Conservation (phyloP, 1,140 invertebrate genomes). For the Pseudomyrmex flavicornis region DNA sequence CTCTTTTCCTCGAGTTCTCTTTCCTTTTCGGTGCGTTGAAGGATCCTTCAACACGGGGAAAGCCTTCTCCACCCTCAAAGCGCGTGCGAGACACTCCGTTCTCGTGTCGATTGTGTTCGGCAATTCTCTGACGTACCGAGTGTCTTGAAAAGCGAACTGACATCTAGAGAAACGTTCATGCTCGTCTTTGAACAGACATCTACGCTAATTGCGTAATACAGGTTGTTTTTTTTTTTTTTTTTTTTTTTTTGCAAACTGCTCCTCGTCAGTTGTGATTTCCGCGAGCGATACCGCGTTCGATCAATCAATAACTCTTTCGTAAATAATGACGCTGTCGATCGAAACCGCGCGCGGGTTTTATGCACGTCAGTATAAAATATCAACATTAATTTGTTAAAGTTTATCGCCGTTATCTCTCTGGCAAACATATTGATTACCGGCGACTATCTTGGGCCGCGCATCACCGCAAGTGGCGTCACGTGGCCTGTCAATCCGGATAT, state of each 20-base stretch:
- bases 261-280: conserved; percentile 38
- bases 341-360: conserved; percentile 28
- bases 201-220: background rate
- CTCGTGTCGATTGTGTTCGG: conserved; percentile 32
- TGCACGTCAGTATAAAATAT: conserved; percentile 45
- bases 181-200: background rate
- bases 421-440: conserved; percentile 21
- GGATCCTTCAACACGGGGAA: conserved; percentile 46
- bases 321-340: conserved; percentile 66
- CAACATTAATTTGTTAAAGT: conserved; percentile 49
- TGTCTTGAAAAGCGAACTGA: conserved; percentile 28
- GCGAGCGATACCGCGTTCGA: conserved; percentile 47
- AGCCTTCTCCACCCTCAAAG: conserved; percentile 60
- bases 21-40: conserved; percentile 68
- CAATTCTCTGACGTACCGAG: conserved; percentile 19
- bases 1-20: conserved; percentile 73
- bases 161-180: background rate
- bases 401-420: conserved; percentile 36
- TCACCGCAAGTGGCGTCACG: conserved; percentile 42
- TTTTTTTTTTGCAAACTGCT: conserved; percentile 9
- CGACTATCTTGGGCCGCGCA: conserved; percentile 32
- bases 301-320: conserved; percentile 63
- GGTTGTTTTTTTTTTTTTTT: too few relatives aligned
- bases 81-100: conserved; percentile 58
- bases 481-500: conserved; percentile 34